Evolutionary conservation across 2,888 invertebrate species (phyloP).

Genomic region (Megastigmus dorsalis): DNA sequence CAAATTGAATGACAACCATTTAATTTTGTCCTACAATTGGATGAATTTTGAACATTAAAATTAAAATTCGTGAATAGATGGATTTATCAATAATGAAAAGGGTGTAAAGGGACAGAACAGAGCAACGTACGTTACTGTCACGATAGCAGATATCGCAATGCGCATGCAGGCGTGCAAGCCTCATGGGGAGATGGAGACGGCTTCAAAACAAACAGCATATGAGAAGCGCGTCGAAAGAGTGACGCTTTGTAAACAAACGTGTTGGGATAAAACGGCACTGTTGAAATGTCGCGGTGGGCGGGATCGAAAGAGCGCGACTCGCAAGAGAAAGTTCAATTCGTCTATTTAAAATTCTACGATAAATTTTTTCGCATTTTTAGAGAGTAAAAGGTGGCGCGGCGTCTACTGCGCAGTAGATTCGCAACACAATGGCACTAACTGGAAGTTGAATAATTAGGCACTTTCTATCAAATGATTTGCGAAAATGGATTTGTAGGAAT

Average conservation of each 20-base stretch:
- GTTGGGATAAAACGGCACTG: not conserved
- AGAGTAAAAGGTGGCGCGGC: not conserved
- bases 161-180: no score
- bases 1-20: no score
- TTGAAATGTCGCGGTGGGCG: not conserved
- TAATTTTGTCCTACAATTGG: no score
- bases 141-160: no score
- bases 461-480: no score
- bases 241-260: not conserved
- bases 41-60: no score
- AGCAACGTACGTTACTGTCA: no score
- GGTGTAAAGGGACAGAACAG: no score
- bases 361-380: not conserved
- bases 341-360: not conserved
- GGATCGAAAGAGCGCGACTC: not conserved
- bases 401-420: not conserved
- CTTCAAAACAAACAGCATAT: constrained; percentile 15
- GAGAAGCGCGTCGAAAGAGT: not conserved
- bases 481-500: no score
- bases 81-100: no score
- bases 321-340: not conserved
- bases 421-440: not conserved
- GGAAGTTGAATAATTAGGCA: constrained; percentile 2
- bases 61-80: no score
- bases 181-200: not conserved